Conservation (phyloP, 2,797 vertebrate genomes). For the Agapornis canus region DNA sequence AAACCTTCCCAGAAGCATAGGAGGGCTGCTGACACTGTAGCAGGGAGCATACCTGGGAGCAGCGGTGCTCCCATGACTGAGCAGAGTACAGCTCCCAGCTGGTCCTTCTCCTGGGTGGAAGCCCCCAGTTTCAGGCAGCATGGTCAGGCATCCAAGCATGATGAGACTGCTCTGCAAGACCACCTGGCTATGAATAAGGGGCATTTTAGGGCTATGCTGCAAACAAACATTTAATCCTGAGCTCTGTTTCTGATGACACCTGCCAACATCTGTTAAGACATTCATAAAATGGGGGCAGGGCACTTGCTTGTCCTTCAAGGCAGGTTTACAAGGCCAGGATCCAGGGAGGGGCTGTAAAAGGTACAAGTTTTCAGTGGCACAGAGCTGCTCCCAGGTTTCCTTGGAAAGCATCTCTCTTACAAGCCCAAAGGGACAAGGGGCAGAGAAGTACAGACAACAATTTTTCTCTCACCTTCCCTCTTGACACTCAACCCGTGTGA, state of each 20-base stretch:
- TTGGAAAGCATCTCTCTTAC: not conserved
- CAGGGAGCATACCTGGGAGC: accelerated
- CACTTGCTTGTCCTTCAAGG: not conserved
- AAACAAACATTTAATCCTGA: not conserved
- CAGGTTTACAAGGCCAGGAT: not conserved
- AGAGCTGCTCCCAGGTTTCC: not conserved
- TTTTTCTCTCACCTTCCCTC: not conserved
- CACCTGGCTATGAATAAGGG: not conserved
- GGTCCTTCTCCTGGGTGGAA: not conserved
- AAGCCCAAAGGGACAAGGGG: not conserved
- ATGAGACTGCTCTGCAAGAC: not conserved
- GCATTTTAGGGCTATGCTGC: not conserved
- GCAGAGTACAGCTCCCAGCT: accelerated
- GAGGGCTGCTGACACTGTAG: not conserved
- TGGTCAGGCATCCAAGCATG: not conserved
- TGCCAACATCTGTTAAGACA: not conserved
- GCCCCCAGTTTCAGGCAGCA: not conserved
- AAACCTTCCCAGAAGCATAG: not conserved
- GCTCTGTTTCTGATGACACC: not conserved
- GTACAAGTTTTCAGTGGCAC: not conserved
- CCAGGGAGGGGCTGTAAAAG: not conserved
- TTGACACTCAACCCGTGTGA: not conserved
- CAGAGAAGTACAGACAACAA: not conserved
- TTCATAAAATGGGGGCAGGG: not conserved
- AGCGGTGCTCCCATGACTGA: too few relatives aligned